Conservation (phyloP, 2,113 vertebrate genomes). For the Lucifuga dentata region DNA sequence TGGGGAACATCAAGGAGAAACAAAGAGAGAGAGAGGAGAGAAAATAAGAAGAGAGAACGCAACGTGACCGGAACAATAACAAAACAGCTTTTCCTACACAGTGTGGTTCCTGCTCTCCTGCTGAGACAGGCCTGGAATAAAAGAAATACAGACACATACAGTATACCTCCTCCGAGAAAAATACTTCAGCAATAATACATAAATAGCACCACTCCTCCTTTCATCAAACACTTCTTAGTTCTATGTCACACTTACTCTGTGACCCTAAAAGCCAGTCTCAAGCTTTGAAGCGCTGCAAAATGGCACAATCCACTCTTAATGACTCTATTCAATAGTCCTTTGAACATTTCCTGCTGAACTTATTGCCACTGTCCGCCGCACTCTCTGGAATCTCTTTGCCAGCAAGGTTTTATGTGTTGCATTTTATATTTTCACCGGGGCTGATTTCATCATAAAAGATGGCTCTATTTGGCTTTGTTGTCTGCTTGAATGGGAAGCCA, state of each 20-base stretch:
- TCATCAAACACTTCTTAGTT: conserved; percentile 31
- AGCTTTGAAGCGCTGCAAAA: conserved; percentile 52
- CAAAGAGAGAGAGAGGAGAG: neutral
- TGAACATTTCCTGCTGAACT: conserved; percentile 42
- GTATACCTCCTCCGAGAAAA: conserved; percentile 6
- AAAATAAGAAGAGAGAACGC: neutral
- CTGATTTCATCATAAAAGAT: conserved; percentile 19
- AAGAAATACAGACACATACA: neutral
- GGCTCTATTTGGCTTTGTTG: conserved; percentile 4
- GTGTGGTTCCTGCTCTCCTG: conserved; percentile 15
- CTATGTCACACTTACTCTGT: conserved; percentile 39
- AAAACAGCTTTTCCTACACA: neutral
- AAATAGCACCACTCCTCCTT: conserved; percentile 38
- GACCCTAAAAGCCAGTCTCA: conserved; percentile 48
- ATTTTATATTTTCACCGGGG: conserved; percentile 26
- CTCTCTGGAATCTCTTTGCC: conserved; percentile 14
- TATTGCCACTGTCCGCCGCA: conserved; percentile 10
- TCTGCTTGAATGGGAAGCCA: conserved; percentile 4
- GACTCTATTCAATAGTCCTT: conserved; percentile 41
- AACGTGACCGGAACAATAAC: conserved; percentile 30
- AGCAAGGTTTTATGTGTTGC: conserved; percentile 19
- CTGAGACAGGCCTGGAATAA: conserved; percentile 25
- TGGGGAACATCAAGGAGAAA: neutral
- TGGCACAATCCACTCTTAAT: conserved; percentile 44
- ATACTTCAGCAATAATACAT: conserved; percentile 20